Percentiles rank a stretch among this genome's conserved stretches.
Evolutionary conservation across 2,797 vertebrate species (phyloP).

Genomic region (Silurus lanzhouensis): DNA sequence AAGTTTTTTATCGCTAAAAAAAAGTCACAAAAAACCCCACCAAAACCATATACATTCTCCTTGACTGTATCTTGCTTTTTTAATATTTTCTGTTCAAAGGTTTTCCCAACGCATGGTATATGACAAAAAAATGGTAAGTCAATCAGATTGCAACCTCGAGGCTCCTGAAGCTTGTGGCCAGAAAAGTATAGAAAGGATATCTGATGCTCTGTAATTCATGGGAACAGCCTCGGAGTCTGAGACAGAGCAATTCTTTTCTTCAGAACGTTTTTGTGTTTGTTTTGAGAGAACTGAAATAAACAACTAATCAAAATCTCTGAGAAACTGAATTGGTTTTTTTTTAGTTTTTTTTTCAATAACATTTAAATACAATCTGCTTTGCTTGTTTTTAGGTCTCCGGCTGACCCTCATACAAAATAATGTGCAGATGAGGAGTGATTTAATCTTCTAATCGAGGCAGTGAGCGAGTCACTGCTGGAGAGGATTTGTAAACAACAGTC

Average conservation of each 20-base stretch:
- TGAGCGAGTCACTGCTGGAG: conserved; percentile 64
- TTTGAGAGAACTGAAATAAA: background rate
- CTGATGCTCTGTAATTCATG: background rate
- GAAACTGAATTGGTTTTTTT: background rate
- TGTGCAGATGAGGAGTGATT: conserved; percentile 64
- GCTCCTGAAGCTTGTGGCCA: background rate
- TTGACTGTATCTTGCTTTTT: background rate
- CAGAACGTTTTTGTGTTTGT: background rate
- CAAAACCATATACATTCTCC: background rate
- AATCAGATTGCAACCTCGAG: background rate
- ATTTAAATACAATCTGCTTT: background rate
- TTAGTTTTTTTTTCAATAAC: background rate
- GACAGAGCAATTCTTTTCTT: background rate
- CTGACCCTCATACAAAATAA: conserved; percentile 58
- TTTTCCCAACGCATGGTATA: background rate
- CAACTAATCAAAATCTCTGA: background rate
- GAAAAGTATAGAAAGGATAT: conserved; percentile 3
- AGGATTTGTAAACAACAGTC: conserved; percentile 61
- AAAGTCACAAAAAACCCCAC: background rate
- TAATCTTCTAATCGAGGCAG: conserved; percentile 73
- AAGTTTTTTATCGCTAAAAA: background rate
- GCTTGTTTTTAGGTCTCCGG: conserved; percentile 38
- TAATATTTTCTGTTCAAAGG: background rate
- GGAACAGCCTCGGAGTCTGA: background rate
- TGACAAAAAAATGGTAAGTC: background rate